Base-by-base conservation (phyloP, 2,888 invertebrate species). In the Nomada fucata region DNA sequence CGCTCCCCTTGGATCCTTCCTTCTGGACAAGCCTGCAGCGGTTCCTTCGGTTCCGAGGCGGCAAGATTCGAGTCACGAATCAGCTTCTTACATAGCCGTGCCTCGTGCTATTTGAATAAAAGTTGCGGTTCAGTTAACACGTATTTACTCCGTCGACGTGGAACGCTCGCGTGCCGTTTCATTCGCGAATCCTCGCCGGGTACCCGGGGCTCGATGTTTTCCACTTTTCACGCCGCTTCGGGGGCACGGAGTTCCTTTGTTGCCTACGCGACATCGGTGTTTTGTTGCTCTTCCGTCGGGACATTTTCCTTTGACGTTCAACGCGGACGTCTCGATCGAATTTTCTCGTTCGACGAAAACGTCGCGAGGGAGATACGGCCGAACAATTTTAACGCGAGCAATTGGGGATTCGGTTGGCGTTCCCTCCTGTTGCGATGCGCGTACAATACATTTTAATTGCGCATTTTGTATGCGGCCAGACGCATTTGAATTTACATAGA, bases 81-180 rank as follows among this genome's bases (percentile, higher is more conserved):
- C 3, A 29, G 52, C 59, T 52, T 77, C 65, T 65, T 53, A 20
- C 74, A 23, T 29, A 26, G 29, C 50, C 13, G 29, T 26, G 47
- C 26, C 13, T 18, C 42, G 23, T 36, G 1, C 57, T n/a, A 65
- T 74, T 77, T 77, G 65, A 77, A 77, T 73, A 65, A 77, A 77
- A 65, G 59, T 65, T 60, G 77, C 60, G 77, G 74, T 74, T 74
- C 77, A 29, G 65, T 77, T 60, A 77, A 73, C 77, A 53, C 74
- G 74, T 65, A 65, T 74, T 77, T 73, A 72, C 72, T 36, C 20
- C 57, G 50, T 64, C 20, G 29, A 15, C 15, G 18, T 23, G 29
- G 72, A 64, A 47, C 15, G 71, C 20, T 18, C 18, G 57, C n/a
- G 5, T n/a, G 55, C 23, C 44, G 15, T 53, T 73, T 72, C 36